Evolutionary conservation across 2,797 vertebrate species (phyloP).

Genomic region (Chromobotia macracanthus): DNA sequence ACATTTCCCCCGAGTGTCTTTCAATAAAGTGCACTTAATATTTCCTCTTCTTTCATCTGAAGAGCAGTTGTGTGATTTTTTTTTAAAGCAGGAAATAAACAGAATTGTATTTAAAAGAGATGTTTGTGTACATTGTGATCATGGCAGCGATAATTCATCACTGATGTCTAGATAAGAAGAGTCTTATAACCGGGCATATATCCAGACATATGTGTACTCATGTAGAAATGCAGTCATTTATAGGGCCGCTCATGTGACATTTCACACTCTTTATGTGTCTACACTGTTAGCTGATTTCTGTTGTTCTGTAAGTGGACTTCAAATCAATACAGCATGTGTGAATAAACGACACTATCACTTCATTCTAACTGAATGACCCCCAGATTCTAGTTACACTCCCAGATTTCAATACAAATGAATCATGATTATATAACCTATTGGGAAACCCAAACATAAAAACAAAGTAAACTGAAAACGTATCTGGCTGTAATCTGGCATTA

Average conservation of each 20-base stretch:
- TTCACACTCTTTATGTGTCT: no score
- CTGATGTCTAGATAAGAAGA: not conserved
- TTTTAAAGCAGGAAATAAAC: not conserved
- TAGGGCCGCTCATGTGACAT: not conserved
- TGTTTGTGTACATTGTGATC: not conserved
- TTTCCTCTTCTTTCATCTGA: not conserved
- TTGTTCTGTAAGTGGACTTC: not conserved
- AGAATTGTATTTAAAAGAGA: not conserved
- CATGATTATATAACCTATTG: constrained; percentile 9
- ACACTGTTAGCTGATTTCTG: not conserved
- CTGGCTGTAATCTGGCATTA: constrained; percentile 9
- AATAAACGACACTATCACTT: not conserved
- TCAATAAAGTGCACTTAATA: not conserved
- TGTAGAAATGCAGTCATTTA: not conserved
- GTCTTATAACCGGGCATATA: not conserved
- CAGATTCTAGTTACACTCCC: not conserved
- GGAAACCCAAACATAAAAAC: constrained; percentile 16
- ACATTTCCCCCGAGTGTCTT: not conserved
- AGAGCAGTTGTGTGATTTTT: not conserved
- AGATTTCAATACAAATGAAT: not conserved
- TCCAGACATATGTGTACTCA: not conserved
- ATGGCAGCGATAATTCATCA: not conserved
- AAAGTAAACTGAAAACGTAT: constrained; percentile 14
- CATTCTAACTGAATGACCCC: not conserved
- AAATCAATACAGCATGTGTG: not conserved